A percentile compares a stretch with the other conserved stretches of the same genome.
Conservation (phyloP, 2,113 vertebrate species). For the Xiphophorus hellerii region DNA sequence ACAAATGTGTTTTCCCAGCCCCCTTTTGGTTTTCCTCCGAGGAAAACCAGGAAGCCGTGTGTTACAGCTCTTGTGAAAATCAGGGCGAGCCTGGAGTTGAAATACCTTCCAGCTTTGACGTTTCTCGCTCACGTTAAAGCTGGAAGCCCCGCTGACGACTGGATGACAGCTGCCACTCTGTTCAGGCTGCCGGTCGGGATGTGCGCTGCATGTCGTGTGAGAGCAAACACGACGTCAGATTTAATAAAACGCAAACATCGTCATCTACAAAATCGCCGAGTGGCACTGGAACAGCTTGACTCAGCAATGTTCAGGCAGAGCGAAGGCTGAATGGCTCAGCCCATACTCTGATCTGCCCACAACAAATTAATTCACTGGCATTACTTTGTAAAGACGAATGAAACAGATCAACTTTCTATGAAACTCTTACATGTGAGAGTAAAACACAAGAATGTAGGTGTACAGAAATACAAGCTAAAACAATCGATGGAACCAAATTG, state of each 20-base stretch:
- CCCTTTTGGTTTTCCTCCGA: constrained; percentile 15
- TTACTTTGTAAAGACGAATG: neutral
- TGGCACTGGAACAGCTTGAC: neutral
- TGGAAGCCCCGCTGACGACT: neutral
- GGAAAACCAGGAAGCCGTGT: constrained; percentile 42
- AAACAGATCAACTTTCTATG: neutral
- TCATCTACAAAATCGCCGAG: neutral
- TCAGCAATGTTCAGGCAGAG: constrained; percentile 7
- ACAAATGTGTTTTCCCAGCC: constrained; percentile 67
- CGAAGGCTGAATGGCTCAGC: neutral
- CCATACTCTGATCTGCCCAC: neutral
- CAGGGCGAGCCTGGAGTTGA: constrained; percentile 18
- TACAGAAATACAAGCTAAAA: neutral
- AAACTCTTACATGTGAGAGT: neutral
- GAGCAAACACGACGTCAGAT: constrained; percentile 47
- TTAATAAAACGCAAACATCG: constrained; percentile 12
- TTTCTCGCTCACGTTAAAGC: constrained; percentile 28
- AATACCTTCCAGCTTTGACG: constrained; percentile 2
- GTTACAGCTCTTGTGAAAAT: constrained; percentile 57
- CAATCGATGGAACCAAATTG: neutral
- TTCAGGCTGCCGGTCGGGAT: constrained; percentile 16
- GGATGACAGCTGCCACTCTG: constrained; percentile 36
- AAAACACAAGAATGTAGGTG: neutral
- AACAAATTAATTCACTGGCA: neutral
- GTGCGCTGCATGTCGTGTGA: neutral